A percentile compares a stretch with the other conserved stretches of the same genome.
Evolutionary conservation across 2,113 vertebrate genomes (phyloP).

Genomic region (Egretta garzetta): DNA sequence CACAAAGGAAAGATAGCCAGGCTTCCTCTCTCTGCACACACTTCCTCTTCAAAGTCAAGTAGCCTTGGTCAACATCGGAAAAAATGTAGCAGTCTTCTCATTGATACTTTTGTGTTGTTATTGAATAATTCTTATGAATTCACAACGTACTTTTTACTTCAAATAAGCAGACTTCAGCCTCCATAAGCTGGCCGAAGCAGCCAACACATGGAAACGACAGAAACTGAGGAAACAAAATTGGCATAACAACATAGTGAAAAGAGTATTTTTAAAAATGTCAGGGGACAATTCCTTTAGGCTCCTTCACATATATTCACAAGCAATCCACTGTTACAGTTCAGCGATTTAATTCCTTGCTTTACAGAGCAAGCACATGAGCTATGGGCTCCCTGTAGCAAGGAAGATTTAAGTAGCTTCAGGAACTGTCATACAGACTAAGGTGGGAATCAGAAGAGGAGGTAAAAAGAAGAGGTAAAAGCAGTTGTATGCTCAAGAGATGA

Average conservation of each 20-base stretch:
- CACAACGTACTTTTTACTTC: background rate
- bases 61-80: background rate
- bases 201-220: background rate
- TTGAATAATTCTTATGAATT: background rate
- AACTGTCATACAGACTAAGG: background rate
- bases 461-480: background rate
- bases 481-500: background rate
- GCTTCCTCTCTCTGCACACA: background rate
- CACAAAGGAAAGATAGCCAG: background rate
- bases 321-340: background rate
- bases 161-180: background rate
- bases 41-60: background rate
- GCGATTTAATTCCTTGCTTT: background rate
- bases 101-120: background rate
- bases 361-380: background rate
- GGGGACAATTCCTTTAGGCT: background rate
- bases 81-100: background rate
- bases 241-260: background rate
- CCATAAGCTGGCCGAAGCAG: background rate
- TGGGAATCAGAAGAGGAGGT: background rate
- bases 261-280: background rate
- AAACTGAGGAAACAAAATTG: background rate
- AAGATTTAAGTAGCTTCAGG: background rate
- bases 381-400: accelerated
- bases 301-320: background rate